These are phyloP conservation scores for Limosa lapponica DNA, from an alignment of 2,797 vertebrate genomes.

Conservation along the genomic window DNA sequence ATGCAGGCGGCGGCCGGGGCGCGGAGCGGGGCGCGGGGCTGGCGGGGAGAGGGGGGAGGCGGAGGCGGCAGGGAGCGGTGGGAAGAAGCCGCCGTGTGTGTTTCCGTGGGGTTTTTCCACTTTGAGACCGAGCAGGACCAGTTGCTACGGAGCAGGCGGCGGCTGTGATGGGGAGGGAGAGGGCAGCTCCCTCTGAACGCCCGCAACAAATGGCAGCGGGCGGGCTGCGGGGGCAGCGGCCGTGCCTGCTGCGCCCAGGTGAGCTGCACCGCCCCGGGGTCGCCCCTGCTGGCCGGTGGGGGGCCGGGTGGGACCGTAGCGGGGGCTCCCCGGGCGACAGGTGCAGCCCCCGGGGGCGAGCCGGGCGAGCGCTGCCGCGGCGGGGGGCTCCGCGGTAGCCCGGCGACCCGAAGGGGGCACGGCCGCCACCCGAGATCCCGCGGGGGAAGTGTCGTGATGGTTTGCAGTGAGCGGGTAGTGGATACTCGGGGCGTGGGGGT, in stretches of 20 bases:
- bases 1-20: background rate
- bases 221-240: background rate
- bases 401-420: background rate
- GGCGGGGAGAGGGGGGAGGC: background rate
- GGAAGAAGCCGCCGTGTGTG: background rate
- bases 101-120: slow-evolving; percentile 38
- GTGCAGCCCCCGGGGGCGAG: background rate
- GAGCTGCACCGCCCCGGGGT: background rate
- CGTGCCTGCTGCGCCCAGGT: slow-evolving; percentile 22
- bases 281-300: background rate
- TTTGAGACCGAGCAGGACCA: background rate
- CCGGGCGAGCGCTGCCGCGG: background rate
- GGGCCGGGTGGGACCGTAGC: background rate
- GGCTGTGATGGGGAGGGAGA: background rate
- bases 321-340: background rate
- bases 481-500: background rate
- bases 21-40: background rate
- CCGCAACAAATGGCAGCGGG: slow-evolving; percentile 36
- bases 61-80: background rate
- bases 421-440: background rate
- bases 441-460: background rate
- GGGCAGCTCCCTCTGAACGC: background rate
- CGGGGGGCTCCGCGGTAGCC: background rate
- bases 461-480: background rate
- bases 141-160: background rate